Evolutionary conservation across 2,888 invertebrate species (phyloP).

Genomic region (Brachypterus glaber): DNA sequence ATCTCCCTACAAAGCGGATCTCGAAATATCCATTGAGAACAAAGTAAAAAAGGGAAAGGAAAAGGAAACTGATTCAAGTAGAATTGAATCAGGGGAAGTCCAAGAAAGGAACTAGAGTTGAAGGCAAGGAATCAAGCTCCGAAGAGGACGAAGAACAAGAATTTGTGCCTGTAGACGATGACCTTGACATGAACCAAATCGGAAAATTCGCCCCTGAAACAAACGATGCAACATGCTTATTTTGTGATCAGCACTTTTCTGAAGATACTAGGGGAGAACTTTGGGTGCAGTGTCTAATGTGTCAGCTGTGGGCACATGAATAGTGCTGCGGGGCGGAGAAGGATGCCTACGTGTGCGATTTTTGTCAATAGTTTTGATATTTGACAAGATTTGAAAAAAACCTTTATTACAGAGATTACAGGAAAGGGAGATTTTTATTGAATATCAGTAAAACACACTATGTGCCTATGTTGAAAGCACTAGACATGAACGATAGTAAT

Average conservation of each 20-base stretch:
- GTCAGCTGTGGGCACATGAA: conserved; percentile 16
- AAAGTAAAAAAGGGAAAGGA: too few species aligned
- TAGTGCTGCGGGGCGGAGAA: conserved; percentile 18
- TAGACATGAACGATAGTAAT: too few species aligned
- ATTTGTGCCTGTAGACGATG: conserved; percentile 6
- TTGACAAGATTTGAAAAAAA: too few species aligned
- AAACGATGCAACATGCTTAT: conserved; percentile 15
- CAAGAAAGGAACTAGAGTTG: neutral
- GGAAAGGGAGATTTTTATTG: too few species aligned
- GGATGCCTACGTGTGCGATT: conserved; percentile 18
- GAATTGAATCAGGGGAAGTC: too few species aligned
- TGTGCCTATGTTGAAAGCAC: too few species aligned
- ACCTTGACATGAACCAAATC: conserved; percentile 6
- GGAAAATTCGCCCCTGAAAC: conserved; percentile 8
- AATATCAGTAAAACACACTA: too few species aligned
- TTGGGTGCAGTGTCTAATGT: conserved; percentile 15
- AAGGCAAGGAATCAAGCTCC: conserved; percentile 26
- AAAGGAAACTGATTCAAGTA: too few species aligned
- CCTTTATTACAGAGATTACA: too few species aligned
- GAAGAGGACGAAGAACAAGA: conserved; percentile 23
- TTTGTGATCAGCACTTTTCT: conserved; percentile 15
- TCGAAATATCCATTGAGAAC: too few species aligned
- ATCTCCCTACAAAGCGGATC: neutral
- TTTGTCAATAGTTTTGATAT: conserved; percentile 13
- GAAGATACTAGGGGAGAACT: conserved; percentile 14